Conservation (phyloP, 2,888 invertebrate species). For the Cantharis rustica region DNA sequence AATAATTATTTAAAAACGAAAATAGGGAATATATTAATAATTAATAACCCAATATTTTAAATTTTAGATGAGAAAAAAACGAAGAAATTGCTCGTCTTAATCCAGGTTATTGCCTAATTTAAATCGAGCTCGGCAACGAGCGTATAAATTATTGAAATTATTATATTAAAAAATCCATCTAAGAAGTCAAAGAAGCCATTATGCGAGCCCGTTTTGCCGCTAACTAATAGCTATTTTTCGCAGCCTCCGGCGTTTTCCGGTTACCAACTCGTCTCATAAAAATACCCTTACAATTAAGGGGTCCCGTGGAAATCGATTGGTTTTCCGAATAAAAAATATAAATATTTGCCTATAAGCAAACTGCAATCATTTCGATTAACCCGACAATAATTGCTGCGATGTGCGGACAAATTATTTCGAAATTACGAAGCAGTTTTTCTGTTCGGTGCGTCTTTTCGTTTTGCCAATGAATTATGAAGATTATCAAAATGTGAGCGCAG, state of each 20-base stretch:
- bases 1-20: conserved; percentile 5
- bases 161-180: conserved; percentile 77
- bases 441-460: conserved; percentile 8
- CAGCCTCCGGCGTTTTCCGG: conserved; percentile 45
- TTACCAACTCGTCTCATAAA: conserved; percentile 38
- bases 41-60: conserved; percentile 27
- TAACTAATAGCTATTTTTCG: conserved; percentile 56
- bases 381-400: not conserved
- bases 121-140: conserved; percentile 48
- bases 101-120: conserved; percentile 58
- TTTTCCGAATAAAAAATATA: conserved; percentile 4
- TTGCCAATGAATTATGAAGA: conserved; percentile 29
- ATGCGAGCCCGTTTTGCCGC: conserved; percentile 54
- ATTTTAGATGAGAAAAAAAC: conserved; percentile 20
- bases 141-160: conserved; percentile 67
- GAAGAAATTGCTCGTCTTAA: conserved; percentile 41
- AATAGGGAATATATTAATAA: conserved; percentile 22
- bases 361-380: not conserved
- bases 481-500: conserved; percentile 34
- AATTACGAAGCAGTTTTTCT: conserved; percentile 35
- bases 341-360: not conserved
- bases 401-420: conserved; percentile 30
- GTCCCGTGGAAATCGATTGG: conserved; percentile 25
- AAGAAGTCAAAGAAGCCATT: conserved; percentile 70
- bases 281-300: conserved; percentile 37